Conservation (phyloP, 2,888 invertebrate species). For the Limnephilus lunatus region DNA sequence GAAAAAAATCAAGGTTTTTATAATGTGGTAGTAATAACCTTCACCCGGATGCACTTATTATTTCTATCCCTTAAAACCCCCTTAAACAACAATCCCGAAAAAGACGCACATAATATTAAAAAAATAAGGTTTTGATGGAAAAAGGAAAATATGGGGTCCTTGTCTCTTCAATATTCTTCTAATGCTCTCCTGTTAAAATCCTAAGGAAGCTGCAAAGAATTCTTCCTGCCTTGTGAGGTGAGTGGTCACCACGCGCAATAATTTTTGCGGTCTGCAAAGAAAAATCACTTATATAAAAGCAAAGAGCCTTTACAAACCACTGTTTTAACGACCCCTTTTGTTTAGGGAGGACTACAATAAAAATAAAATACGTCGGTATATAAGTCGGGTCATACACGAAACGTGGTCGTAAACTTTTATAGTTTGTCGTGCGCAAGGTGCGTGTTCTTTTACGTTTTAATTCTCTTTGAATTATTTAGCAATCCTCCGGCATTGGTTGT, state of each 20-base stretch:
- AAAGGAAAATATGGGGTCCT: too few species aligned
- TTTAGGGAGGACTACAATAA: slow-evolving; percentile 9
- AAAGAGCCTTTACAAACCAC: slow-evolving; percentile 4
- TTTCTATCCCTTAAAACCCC: too few species aligned
- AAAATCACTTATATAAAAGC: not conserved
- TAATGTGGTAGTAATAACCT: too few species aligned
- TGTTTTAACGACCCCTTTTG: slow-evolving; percentile 14
- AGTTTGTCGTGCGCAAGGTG: slow-evolving; percentile 62
- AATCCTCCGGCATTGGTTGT: slow-evolving; percentile 33
- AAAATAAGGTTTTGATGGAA: too few species aligned
- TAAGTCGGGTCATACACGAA: slow-evolving; percentile 49
- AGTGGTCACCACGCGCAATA: not conserved
- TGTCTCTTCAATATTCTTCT: too few species aligned
- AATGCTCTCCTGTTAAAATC: too few species aligned
- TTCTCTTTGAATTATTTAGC: slow-evolving; percentile 58
- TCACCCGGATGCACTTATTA: too few species aligned
- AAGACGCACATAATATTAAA: too few species aligned
- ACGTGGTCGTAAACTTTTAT: slow-evolving; percentile 63
- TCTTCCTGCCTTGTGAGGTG: not conserved
- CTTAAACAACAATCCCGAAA: too few species aligned
- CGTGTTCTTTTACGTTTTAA: slow-evolving; percentile 63
- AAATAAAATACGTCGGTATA: not conserved
- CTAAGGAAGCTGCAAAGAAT: too few species aligned
- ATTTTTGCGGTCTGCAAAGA: not conserved
- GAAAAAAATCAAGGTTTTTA: too few species aligned